Base-by-base conservation (phyloP, 1,140 invertebrate genomes). In the Heliconius melpomene region DNA sequence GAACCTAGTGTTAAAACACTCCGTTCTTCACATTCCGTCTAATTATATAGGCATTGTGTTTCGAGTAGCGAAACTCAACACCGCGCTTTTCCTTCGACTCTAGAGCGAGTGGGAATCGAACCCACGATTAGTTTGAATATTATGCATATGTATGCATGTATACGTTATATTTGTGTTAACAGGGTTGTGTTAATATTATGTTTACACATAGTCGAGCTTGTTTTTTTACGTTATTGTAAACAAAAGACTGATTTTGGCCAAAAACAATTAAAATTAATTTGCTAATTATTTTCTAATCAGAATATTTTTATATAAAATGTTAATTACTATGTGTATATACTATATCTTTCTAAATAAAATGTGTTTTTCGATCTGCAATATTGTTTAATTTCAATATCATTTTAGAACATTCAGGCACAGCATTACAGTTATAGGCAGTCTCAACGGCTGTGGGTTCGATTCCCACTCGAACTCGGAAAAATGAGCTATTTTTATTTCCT, bases 181-280 rank as follows among this genome's bases (percentile, higher is more conserved):
- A 16, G 13, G 71, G 29, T 38, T 72, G 71, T 72, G 2, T 72
- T 72, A 9, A 38, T 38, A 66, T 66, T 29, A 13, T 66, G 26
- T 77, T 77, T 29, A 7, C 46, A 52, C 2, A 74, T 23, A 32
- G 3, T 23, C 1, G 2, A 50, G 40, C 38, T 74, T 74, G 2
- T 9, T 74, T 74, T 7, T 11, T 16, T 75, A 57, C 38, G 50
- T 75, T 75, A 20, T 40, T 72, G 60, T 70, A 73, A 79, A 74
- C 23, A 79, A 50, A 74, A 81, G 76, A 81, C 76, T 81, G 80
- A 81, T 81, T 81, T 66, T 74, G 75, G 80, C 80, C 80, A 82
- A 82, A 82, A 66, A 13, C 32, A 26, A 60, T 79, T 60, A 18
- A 60, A 38, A 50, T 40, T 46, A 29, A 57, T 71, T 78, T 79